Percentiles rank a stretch among this genome's conserved stretches.
These are phyloP conservation scores for Melipona bicolor DNA, from an alignment of 2,888 invertebrate genomes.

Conservation along the genomic window DNA sequence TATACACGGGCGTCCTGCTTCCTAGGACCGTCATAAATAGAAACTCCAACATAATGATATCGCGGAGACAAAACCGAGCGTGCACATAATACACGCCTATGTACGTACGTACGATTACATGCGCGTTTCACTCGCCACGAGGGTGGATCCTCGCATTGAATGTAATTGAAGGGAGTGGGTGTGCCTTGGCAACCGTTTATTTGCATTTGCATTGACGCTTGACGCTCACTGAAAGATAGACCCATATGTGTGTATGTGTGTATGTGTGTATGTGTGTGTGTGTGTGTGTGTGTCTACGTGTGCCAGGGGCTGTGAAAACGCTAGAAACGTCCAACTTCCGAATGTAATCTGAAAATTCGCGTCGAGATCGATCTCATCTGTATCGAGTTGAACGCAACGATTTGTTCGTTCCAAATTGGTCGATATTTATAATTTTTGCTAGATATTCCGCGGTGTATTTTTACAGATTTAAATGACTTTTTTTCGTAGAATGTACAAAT, in stretches of 20 bases:
- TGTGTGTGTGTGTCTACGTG: no score
- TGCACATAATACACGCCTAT: constrained; percentile 61
- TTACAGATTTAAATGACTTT: no score
- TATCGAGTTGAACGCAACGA: no score
- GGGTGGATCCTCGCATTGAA: constrained; percentile 38
- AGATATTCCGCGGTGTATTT: no score
- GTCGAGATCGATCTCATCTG: no score
- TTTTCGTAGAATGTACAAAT: no score
- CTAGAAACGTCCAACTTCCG: background rate
- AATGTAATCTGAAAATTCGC: constrained; percentile 3
- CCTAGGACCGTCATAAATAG: constrained; percentile 66
- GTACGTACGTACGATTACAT: constrained; percentile 32
- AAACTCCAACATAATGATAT: constrained; percentile 73
- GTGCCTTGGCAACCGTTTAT: constrained; percentile 55
- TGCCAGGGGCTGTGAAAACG: background rate
- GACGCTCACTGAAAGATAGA: constrained; percentile 30
- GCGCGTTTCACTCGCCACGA: constrained; percentile 34
- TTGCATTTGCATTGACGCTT: constrained; percentile 56
- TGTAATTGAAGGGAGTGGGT: constrained; percentile 49
- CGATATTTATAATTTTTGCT: no score
- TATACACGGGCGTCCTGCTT: constrained; percentile 30
- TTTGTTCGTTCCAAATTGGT: no score
- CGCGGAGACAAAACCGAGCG: constrained; percentile 69
- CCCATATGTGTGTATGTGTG: background rate
- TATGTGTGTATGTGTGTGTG: no score